Evolutionary conservation across 2,888 invertebrate genomes (phyloP), one percentile per base, ranked within the genome.

Genomic region (Volucella inflata): DNA sequence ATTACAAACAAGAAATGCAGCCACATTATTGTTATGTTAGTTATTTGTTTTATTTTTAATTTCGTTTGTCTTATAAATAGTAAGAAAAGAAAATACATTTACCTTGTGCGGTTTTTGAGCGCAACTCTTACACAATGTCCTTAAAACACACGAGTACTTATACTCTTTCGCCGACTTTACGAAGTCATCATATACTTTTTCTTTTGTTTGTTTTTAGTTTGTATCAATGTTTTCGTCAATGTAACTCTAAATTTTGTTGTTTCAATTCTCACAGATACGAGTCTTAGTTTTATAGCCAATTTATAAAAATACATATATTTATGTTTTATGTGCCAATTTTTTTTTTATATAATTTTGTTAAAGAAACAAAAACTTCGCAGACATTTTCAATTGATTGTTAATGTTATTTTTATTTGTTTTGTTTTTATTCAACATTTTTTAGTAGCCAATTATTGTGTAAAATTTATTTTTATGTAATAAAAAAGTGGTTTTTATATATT

Each of bases 71-170:
- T 51, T 38, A 40, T 50, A 12, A 30, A 30, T 30, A 30, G 30
- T 30, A 30, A 30, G 30, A 6, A 30, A 53, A 64, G 21, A 40
- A 65, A 30, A 21, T 14, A 38, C 6, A 38, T 55, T 21, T 68
- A 78, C 82, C 75, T 87, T 88, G 82, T 88, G 88, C 88, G 88
- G 88, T 89, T 89, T 89, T 82, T 71, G 89, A 89, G 89, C 88
- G 88, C 88, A 87, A 87, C 88, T 88, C 88, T 55, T 87, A 87
- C 68, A 78, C 77, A 81, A 42, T 53, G 55, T 67, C 81, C 75
- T 78, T 88, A 80, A 59, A 70, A 65, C 67, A 67, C n/a, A n/a
- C n/a, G n/a, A n/a, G n/a, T 65, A 74, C 51, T 50, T 30, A 30
- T 6, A 30, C 30, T 30, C 30, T 79, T 75, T 76, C 44, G 17